These are phyloP conservation scores for Ranitomeya imitator DNA, from an alignment of 2,113 vertebrate genomes.

Conservation along the genomic window DNA sequence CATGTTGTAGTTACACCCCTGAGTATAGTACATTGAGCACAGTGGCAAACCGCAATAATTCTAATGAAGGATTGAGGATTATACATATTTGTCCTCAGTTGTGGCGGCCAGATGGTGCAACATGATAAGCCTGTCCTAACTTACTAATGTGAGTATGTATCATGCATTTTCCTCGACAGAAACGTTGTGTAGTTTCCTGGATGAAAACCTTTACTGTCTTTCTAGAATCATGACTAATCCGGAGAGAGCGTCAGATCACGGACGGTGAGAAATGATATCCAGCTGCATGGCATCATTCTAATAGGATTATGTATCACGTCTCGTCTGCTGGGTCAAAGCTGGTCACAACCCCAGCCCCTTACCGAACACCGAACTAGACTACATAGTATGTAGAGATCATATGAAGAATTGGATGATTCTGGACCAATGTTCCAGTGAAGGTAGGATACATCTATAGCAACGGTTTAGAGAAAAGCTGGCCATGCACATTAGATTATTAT, in stretches of 20 bases:
- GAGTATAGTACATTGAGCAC: neutral
- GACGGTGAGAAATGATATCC: neutral
- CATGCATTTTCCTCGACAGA: slow-evolving; percentile 47
- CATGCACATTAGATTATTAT: too few relatives aligned
- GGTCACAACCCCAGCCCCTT: neutral
- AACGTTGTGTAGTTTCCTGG: neutral
- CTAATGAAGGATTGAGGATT: slow-evolving; percentile 25
- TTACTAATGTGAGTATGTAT: neutral
- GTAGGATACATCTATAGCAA: too few relatives aligned
- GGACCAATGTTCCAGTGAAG: neutral
- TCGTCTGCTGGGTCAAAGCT: neutral
- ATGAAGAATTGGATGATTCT: neutral
- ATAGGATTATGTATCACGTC: neutral
- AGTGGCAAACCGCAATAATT: slow-evolving; percentile 7
- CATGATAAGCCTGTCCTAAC: slow-evolving; percentile 28
- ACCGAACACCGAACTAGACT: neutral
- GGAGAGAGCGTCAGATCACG: neutral
- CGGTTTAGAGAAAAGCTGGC: too few relatives aligned
- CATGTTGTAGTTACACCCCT: too few relatives aligned
- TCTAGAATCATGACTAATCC: neutral
- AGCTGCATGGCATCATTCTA: neutral
- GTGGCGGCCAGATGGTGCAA: slow-evolving; percentile 27
- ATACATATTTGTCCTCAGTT: slow-evolving; percentile 27
- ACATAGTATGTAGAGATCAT: neutral
- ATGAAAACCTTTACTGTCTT: neutral